Conservation (phyloP, 1,140 invertebrate species). For the Plutomurus gul region DNA sequence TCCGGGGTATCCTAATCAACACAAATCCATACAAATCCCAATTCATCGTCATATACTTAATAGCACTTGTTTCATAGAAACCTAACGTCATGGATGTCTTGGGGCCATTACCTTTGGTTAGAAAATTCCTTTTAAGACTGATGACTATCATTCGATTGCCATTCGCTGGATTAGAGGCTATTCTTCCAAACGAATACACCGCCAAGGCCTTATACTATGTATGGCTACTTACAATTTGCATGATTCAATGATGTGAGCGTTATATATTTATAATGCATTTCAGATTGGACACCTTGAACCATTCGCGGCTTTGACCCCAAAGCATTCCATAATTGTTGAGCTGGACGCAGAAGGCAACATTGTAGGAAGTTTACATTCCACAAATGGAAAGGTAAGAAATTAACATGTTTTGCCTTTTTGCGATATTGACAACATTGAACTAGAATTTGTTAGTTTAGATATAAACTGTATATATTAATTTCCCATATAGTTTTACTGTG, state of each 20-base stretch:
- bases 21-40: constrained; percentile 33
- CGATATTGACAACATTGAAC: too few relatives aligned
- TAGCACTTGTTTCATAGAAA: constrained; percentile 20
- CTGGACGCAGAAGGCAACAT: constrained; percentile 70
- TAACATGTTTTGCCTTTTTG: background rate
- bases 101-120: constrained; percentile 56
- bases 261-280: constrained; percentile 33
- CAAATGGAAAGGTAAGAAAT: constrained; percentile 56
- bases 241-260: constrained; percentile 26
- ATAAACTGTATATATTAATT: constrained; percentile 50
- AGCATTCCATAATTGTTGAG: constrained; percentile 58
- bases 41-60: background rate
- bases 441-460: constrained; percentile 54
- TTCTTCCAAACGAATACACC: constrained; percentile 47
- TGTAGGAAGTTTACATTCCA: constrained; percentile 64
- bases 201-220: constrained; percentile 49
- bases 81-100: constrained; percentile 56
- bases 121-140: constrained; percentile 56
- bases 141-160: constrained; percentile 48
- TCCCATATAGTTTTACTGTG: constrained; percentile 45
- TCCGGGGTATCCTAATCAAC: constrained; percentile 9
- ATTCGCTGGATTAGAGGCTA: constrained; percentile 43
- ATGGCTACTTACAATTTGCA: background rate
- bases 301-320: constrained; percentile 16
- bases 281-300: constrained; percentile 63